Evolutionary conservation across 2,888 invertebrate genomes (phyloP), one percentile per base, ranked within the genome.

Genomic region (Drosophila vallismaia): DNA sequence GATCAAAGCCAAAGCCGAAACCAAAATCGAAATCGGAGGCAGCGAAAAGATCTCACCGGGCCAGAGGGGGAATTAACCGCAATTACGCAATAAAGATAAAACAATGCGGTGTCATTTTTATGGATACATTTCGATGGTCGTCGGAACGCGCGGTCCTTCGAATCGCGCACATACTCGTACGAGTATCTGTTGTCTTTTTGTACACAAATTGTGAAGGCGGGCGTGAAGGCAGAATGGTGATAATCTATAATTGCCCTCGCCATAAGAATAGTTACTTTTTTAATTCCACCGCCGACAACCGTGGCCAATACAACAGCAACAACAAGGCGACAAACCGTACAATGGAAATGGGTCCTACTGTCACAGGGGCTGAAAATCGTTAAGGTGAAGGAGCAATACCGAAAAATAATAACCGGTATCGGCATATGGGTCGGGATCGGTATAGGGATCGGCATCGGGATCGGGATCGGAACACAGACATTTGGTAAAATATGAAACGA

Each of bases 51-150:
- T 48, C 55, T n/a, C 12, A 36, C 36, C n/a, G n/a, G n/a, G 5
- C 49, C 29, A 60, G 33, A 60, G 14, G 68, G 81, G 62, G 78
- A 81, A 81, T 76, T 86, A 77, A 84, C 83, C 83, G 88, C 83
- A 84, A 84, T 87, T 84, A 84, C 87, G 88, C 83, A 88, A 85
- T 84, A 77, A 85, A 83, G 86, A 83, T 83, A 87, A 83, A 85
- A 83, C 87, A 87, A 87, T 87, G 88, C 82, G 86, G 88, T 83
- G 83, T 83, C 88, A 83, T 87, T 87, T 83, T 87, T 85, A 83
- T 87, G 83, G 85, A 85, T 87, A 75, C 73, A 51, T 70, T 71
- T 71, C 79, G 74, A 70, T 71, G 57, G 26, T 49, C 29, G 46
- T 49, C 36, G 46, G 10, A 40, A 55, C 19, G 19, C 19, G 19